phyloP scores from a whole-genome alignment of 2,797 vertebrate genomes.

The Amblyraja radiata region DNA sequence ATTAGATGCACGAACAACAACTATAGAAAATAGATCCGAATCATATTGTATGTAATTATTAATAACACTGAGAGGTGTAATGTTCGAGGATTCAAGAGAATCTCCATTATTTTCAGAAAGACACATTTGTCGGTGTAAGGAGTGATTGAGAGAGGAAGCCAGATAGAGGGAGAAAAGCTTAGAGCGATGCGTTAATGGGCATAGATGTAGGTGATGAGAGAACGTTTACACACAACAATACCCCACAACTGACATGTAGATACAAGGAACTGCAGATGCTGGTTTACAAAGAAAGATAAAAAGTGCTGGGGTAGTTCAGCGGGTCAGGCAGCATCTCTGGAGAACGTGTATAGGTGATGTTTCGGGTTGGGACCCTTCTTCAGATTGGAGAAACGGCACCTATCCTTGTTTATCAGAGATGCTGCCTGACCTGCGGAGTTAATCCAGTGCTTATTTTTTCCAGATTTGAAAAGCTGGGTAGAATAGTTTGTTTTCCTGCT shows the following conservation, averaged over 20 bases:
- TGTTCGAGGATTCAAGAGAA: background rate
- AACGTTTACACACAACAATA: background rate
- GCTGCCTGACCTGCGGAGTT: too few species aligned
- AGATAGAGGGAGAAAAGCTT: background rate
- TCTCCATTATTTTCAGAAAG: background rate
- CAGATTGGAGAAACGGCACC: too few species aligned
- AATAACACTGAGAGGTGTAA: background rate
- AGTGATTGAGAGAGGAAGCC: background rate
- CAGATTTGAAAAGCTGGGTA: background rate
- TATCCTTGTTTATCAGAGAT: too few species aligned
- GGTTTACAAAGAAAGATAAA: too few species aligned
- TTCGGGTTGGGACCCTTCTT: too few species aligned
- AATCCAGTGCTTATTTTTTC: too few species aligned
- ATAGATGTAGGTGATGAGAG: background rate
- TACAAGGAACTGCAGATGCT: too few species aligned
- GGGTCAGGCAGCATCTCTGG: too few species aligned
- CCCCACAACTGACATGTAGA: background rate
- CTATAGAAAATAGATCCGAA: background rate
- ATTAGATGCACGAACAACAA: background rate
- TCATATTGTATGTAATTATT: background rate
- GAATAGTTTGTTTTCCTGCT: background rate
- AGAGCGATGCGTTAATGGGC: background rate
- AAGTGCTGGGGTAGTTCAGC: too few species aligned
- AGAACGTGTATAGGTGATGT: too few species aligned
- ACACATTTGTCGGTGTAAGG: background rate